Conservation (phyloP, 2,797 vertebrate species). For the Xenops minutus region DNA sequence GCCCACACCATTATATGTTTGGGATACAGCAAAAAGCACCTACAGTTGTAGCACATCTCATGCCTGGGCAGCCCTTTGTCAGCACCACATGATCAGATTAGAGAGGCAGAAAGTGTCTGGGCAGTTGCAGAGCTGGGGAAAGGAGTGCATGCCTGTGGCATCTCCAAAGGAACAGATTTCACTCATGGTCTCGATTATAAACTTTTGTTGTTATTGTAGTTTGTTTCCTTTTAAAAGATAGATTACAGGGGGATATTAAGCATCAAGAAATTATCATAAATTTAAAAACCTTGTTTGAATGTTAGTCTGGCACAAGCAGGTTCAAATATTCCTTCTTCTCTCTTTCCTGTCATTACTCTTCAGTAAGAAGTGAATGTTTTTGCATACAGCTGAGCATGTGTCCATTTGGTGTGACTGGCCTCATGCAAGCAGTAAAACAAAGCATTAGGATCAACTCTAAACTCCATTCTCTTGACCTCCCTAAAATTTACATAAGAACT, state of each 20-base stretch:
- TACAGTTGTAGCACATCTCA: fast-evolving
- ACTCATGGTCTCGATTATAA: not conserved
- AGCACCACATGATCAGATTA: fast-evolving
- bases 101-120: not conserved
- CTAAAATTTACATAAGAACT: not conserved
- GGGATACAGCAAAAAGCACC: not conserved
- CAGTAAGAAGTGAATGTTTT: not conserved
- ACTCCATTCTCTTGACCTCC: not conserved
- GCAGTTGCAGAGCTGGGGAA: not conserved
- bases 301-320: not conserved
- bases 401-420: not conserved
- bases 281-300: not conserved
- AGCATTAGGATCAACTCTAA: not conserved
- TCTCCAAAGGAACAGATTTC: not conserved
- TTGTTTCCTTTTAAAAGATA: not conserved
- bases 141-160: not conserved
- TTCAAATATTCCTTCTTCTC: not conserved
- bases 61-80: not conserved
- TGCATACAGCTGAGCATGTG: fast-evolving
- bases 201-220: not conserved
- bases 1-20: not conserved
- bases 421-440: not conserved
- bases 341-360: not conserved
- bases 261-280: not conserved
- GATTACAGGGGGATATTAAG: not conserved